Base-by-base conservation (phyloP, 2,797 vertebrate genomes). In the Sebastes taczanowskii region DNA sequence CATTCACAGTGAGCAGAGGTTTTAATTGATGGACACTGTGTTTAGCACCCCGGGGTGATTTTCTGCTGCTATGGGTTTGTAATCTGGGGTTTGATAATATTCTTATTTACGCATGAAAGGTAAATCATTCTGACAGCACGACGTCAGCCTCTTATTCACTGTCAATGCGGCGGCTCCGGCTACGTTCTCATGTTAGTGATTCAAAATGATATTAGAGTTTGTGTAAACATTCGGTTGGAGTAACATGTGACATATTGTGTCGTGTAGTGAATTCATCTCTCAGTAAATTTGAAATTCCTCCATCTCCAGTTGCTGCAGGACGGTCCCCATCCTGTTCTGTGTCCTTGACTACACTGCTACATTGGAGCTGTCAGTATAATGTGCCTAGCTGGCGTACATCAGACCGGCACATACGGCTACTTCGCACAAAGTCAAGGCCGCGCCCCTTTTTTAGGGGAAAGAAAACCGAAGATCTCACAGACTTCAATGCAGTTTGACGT, bases 351-450 rank as follows among this genome's bases (percentile, higher is more conserved):
- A 59, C 34, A 29, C 72, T 88, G 81, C 91, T 91, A 88, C 88
- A 91, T 86, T 78, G 52, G 69, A 89, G 80, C 74, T 68, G 83
- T 77, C 74, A 76, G 82, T 70, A 69, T 49, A 67, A 74, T 71
- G 73, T 85, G 58, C 74, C 81, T 49, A 49, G 16, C 46, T 49
- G 14, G 46, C 46, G 18, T 49, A 49, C 46, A 49, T 49, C 46
- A 49, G 46, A 49, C 46, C 16, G 46, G 46, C 46, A 20, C 16
- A 49, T 46, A 46, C 16, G 42, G 42, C 42, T 46, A 46, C 16
- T 18, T 46, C 16, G 42, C 42, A 46, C 16, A 49, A 49, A 49
- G 46, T 49, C 46, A 18, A 20, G 46, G 46, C 18, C 46, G 16
- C 7, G 46, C 46, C 46, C 46, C 46, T 18, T 49, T 49, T 49